These are phyloP conservation scores for Villa cingulata DNA, from an alignment of 2,888 invertebrate species.

Conservation along the genomic window DNA sequence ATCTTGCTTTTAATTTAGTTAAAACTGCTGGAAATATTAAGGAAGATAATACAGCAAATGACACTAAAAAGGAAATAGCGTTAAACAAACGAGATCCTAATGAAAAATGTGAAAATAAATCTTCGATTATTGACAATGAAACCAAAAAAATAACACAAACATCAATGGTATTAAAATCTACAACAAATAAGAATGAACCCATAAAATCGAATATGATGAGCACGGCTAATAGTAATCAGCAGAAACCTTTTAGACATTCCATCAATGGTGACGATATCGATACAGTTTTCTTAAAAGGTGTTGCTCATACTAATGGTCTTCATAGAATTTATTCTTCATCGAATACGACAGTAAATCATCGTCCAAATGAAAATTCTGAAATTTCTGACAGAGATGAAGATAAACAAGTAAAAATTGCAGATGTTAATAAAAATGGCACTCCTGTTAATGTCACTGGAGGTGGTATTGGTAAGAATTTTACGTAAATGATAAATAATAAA, in stretches of 20 bases:
- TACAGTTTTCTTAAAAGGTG: background rate
- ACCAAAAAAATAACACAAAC: background rate
- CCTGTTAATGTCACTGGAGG: no score
- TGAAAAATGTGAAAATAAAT: background rate
- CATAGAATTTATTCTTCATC: background rate
- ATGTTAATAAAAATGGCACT: no score
- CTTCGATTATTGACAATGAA: background rate
- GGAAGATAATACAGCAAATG: background rate
- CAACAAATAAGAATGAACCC: background rate
- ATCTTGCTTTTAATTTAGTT: conserved; percentile 32
- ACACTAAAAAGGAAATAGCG: background rate
- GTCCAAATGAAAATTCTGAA: no score
- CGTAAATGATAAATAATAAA: no score
- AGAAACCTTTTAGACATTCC: no score
- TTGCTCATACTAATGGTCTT: background rate
- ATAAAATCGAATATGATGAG: background rate
- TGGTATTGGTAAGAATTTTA: no score
- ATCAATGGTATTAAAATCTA: background rate
- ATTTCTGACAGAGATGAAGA: no score
- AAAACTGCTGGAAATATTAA: background rate
- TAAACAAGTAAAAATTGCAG: no score
- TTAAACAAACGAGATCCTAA: background rate
- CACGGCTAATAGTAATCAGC: no score
- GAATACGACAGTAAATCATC: no score
- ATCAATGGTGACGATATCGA: background rate